Evolutionary conservation across 2,888 invertebrate species (phyloP).

Genomic region (Chrysolina haemoptera): DNA sequence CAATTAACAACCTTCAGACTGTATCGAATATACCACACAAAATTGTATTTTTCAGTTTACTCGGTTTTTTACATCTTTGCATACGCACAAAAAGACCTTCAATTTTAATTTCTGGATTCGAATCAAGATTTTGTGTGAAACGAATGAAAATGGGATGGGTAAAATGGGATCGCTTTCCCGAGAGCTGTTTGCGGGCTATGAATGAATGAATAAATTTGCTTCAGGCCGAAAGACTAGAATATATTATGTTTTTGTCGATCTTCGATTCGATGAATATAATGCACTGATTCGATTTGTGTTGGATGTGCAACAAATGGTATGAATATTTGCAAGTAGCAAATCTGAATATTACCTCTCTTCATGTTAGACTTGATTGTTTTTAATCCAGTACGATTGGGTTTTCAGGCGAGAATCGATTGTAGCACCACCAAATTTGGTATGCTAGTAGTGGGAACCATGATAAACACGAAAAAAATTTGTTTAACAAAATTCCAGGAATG

Average conservation of each 20-base stretch:
- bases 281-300: conserved; percentile 5
- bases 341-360: no score
- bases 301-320: background rate
- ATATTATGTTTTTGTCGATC: background rate
- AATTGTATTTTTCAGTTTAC: no score
- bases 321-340: background rate
- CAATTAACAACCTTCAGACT: no score
- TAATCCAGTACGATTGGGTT: no score
- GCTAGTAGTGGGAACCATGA: no score
- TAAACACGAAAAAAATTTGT: no score
- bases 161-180: background rate
- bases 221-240: conserved; percentile 1
- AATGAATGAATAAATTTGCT: conserved; percentile 11
- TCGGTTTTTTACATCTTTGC: background rate
- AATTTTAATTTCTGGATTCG: background rate
- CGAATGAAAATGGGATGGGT: background rate
- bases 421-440: no score
- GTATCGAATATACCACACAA: no score
- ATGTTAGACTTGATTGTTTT: no score
- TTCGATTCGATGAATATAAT: background rate
- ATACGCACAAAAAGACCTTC: background rate
- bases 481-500: no score
- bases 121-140: background rate
- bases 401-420: no score
- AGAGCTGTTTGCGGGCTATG: background rate